phyloP scores from a whole-genome alignment of 1,140 invertebrate species.

The Leptestheria dahalacensis region DNA sequence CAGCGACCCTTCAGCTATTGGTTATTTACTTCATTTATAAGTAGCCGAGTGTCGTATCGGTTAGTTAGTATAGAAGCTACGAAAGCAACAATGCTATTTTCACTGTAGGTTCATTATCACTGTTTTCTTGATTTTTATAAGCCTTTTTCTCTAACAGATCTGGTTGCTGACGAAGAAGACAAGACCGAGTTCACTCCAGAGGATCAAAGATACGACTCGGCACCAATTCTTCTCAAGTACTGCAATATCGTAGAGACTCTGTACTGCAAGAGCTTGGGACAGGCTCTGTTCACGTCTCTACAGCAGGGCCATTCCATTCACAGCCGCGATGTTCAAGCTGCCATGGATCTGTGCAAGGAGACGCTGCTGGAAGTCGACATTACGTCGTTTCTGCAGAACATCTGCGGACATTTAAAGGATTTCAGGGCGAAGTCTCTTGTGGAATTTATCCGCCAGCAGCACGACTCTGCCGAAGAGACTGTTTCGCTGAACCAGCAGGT shows the following conservation, averaged over 20 bases:
- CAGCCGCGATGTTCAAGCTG: constrained; percentile 47
- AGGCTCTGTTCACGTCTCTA: constrained; percentile 45
- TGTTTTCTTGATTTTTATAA: neutral
- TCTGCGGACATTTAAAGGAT: constrained; percentile 42
- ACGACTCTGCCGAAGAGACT: neutral
- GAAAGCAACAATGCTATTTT: too few species aligned
- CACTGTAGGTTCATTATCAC: neutral
- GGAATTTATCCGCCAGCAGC: constrained; percentile 15
- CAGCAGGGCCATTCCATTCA: constrained; percentile 41
- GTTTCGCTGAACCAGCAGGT: neutral
- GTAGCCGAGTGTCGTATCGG: too few species aligned
- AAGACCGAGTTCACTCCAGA: constrained; percentile 5
- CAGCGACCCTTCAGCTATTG: too few species aligned
- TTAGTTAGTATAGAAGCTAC: too few species aligned
- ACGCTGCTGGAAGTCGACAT: constrained; percentile 52
- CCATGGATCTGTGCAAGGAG: constrained; percentile 59
- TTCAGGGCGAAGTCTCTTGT: constrained; percentile 22
- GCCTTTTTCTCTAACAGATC: neutral
- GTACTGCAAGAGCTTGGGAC: constrained; percentile 50
- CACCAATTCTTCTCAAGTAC: constrained; percentile 37
- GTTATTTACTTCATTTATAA: too few species aligned
- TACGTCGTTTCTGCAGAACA: constrained; percentile 46
- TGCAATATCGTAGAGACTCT: constrained; percentile 41
- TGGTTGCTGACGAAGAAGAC: constrained; percentile 11
- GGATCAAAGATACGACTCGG: neutral